Conservation (phyloP, 2,113 vertebrate genomes). For the Rhynchomys soricoides region DNA sequence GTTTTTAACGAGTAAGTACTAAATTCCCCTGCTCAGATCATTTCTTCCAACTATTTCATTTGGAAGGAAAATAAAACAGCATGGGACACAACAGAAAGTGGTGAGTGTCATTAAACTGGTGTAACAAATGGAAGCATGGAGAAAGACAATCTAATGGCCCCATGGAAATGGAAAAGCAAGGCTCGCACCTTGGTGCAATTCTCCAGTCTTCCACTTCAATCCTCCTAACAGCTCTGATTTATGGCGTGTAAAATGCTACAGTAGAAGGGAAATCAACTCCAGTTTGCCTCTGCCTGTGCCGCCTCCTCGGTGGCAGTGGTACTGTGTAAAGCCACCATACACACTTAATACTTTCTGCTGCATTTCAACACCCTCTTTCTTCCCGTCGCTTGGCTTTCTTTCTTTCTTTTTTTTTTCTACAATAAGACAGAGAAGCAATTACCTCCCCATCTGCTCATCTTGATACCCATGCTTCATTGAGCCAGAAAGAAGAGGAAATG, state of each 20-base stretch:
- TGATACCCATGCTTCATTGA: slow-evolving; percentile 21
- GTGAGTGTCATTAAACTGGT: slow-evolving; percentile 19
- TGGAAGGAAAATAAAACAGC: slow-evolving; percentile 50
- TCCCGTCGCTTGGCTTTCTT: neutral
- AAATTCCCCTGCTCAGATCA: slow-evolving; percentile 13
- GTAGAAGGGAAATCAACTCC: neutral
- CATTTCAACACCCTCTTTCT: slow-evolving; percentile 1
- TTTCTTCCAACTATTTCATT: slow-evolving; percentile 28
- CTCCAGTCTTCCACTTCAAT: neutral
- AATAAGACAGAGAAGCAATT: slow-evolving; percentile 61
- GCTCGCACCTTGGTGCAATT: neutral
- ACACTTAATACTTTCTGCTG: neutral
- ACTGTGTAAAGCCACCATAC: neutral
- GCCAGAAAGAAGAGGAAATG: slow-evolving; percentile 57
- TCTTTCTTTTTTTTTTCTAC: slow-evolving; percentile 14
- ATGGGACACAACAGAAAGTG: neutral
- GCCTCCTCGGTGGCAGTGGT: neutral
- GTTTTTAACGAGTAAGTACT: slow-evolving; percentile 32
- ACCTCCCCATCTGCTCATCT: slow-evolving; percentile 29
- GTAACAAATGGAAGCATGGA: slow-evolving; percentile 17
- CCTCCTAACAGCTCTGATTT: slow-evolving; percentile 7
- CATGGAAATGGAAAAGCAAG: slow-evolving; percentile 33
- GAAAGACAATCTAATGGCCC: neutral
- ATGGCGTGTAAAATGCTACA: neutral
- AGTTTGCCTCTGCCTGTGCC: neutral